A percentile compares a stretch with the other conserved stretches of the same genome.
phyloP scores from a whole-genome alignment of 2,888 invertebrate species.

The Dicranocentrus wangi region DNA sequence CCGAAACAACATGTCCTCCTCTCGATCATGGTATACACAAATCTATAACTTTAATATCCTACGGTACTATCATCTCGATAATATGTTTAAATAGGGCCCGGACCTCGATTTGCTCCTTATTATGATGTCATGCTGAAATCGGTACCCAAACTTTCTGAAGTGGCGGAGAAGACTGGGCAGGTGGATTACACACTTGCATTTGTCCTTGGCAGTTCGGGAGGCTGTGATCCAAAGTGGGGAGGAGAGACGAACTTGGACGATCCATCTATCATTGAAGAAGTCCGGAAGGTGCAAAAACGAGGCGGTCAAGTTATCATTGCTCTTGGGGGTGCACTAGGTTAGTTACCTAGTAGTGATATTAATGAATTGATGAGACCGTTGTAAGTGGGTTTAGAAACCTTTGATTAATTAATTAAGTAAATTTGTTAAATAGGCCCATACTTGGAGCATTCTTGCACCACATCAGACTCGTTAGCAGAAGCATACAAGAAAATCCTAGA shows the following conservation, averaged over 20 bases:
- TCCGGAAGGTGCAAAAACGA: slow-evolving; percentile 63
- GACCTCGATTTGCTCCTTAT: slow-evolving; percentile 68
- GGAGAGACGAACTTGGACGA: slow-evolving; percentile 67
- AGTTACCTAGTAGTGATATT: not conserved
- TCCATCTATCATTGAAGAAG: slow-evolving; percentile 64
- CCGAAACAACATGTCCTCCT: slow-evolving; percentile 31
- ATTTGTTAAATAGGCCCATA: slow-evolving; percentile 62
- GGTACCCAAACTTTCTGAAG: slow-evolving; percentile 63
- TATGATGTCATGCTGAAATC: slow-evolving; percentile 68
- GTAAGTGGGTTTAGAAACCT: not conserved
- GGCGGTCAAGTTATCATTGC: slow-evolving; percentile 72
- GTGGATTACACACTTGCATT: slow-evolving; percentile 70
- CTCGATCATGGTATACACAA: slow-evolving; percentile 53
- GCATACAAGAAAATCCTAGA: slow-evolving; percentile 69
- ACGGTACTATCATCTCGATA: too few species aligned
- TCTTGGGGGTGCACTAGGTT: slow-evolving; percentile 68
- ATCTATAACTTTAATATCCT: not conserved
- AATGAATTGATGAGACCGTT: too few species aligned
- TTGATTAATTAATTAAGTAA: not conserved
- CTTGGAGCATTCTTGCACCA: slow-evolving; percentile 67
- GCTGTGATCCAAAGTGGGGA: slow-evolving; percentile 71
- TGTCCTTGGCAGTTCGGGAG: slow-evolving; percentile 64
- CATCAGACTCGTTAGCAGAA: slow-evolving; percentile 53
- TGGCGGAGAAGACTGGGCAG: slow-evolving; percentile 69
- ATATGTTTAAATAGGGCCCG: slow-evolving; percentile 48